Evolutionary conservation across 2,888 invertebrate species (phyloP).

Genomic region (Acleris emargana): DNA sequence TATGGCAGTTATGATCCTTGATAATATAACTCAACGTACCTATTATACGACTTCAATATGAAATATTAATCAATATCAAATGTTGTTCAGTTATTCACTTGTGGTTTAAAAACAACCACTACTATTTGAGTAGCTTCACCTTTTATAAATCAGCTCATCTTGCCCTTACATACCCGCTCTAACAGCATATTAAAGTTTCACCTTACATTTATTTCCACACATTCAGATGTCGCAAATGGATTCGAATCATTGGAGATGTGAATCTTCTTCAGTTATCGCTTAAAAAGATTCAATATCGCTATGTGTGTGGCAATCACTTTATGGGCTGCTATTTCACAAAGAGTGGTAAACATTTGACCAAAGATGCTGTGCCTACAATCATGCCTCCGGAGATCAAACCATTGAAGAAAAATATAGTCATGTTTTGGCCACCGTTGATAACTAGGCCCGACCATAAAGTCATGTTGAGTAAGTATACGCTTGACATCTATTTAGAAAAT

Average conservation of each 20-base stretch:
- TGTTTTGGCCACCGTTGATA: constrained; percentile 16
- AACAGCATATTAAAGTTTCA: no score
- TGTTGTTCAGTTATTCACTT: no score
- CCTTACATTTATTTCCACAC: background rate
- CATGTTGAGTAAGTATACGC: constrained; percentile 19
- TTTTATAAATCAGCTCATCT: no score
- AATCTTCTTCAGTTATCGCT: constrained; percentile 24
- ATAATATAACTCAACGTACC: no score
- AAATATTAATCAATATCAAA: no score
- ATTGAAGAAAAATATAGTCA: constrained; percentile 23
- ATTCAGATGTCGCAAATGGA: constrained; percentile 29
- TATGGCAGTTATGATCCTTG: no score
- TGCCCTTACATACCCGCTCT: no score
- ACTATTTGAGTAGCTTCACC: no score
- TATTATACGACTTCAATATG: no score
- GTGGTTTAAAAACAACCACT: no score
- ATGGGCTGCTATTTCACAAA: constrained; percentile 14
- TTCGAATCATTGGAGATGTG: constrained; percentile 23
- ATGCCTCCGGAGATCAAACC: constrained; percentile 18
- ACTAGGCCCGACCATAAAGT: constrained; percentile 16
- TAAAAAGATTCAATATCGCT: constrained; percentile 31
- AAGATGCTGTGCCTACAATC: constrained; percentile 27
- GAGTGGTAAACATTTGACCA: constrained; percentile 27
- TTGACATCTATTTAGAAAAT: no score
- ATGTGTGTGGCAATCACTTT: constrained; percentile 34